phyloP scores from a whole-genome alignment of 1,140 invertebrate genomes.

The Drosophila teissieri region DNA sequence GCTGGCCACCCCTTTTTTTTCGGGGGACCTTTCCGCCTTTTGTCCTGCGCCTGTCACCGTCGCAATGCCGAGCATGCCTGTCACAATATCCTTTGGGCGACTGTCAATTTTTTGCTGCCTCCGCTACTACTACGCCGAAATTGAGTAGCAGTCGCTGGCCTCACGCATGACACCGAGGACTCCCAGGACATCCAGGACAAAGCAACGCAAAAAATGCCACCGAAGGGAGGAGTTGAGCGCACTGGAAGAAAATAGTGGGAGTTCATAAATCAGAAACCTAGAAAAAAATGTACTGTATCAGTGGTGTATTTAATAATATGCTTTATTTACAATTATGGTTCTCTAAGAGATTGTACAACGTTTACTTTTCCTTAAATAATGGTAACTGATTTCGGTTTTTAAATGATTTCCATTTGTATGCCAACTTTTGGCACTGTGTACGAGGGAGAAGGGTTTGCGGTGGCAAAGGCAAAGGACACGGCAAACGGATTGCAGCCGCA shows the following conservation, averaged over 20 bases:
- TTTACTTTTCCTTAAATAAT: too few relatives aligned
- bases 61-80: conserved; percentile 69
- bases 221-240: conserved; percentile 21
- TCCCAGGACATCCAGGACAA: conserved; percentile 22
- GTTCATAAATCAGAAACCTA: background rate
- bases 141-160: conserved; percentile 68
- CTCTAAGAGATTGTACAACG: too few relatives aligned
- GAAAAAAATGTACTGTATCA: too few relatives aligned
- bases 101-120: conserved; percentile 63
- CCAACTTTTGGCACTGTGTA: background rate
- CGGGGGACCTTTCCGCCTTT: conserved; percentile 50
- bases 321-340: too few relatives aligned
- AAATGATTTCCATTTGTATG: too few relatives aligned
- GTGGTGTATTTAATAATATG: too few relatives aligned
- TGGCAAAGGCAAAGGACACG: conserved; percentile 53
- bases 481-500: conserved; percentile 73
- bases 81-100: conserved; percentile 81
- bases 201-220: conserved; percentile 31
- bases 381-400: too few relatives aligned
- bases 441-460: background rate
- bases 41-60: conserved; percentile 57
- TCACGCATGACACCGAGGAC: conserved; percentile 69
- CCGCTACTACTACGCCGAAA: conserved; percentile 44
- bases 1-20: conserved; percentile 58
- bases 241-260: conserved; percentile 1